Conservation (phyloP, 2,888 invertebrate species). For the Bursaphelenchus okinawaensis region DNA sequence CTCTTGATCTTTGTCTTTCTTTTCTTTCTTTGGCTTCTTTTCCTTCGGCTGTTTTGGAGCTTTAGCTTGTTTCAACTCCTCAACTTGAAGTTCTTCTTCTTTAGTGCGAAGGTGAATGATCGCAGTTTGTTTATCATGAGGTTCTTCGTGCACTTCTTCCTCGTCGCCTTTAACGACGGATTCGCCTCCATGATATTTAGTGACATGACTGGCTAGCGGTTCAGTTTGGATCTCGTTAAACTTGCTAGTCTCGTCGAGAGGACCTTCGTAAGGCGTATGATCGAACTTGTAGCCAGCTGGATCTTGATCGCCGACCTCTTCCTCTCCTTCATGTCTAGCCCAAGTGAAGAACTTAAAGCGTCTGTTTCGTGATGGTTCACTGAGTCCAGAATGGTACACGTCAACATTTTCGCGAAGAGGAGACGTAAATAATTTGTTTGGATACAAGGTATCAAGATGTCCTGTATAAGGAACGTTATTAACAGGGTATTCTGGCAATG, state of each 20-base stretch:
- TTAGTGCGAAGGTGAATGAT: not conserved
- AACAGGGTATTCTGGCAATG: not conserved
- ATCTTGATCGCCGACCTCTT: constrained; percentile 23
- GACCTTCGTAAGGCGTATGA: constrained; percentile 18
- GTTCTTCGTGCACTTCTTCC: constrained; percentile 12
- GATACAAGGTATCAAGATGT: not conserved
- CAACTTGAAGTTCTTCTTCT: not conserved
- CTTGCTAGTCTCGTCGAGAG: constrained; percentile 16
- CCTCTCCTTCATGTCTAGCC: constrained; percentile 27
- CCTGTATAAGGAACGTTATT: not conserved
- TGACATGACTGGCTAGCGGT: constrained; percentile 12
- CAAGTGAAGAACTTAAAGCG: constrained; percentile 15
- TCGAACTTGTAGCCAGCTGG: constrained; percentile 8
- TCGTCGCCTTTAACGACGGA: not conserved
- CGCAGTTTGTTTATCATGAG: constrained; percentile 12
- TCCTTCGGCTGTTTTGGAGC: not conserved
- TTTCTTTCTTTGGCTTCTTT: not conserved
- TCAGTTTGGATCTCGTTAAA: constrained; percentile 2
- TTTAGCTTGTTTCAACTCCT: not conserved
- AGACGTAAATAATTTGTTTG: not conserved
- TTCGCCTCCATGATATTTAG: constrained; percentile 3
- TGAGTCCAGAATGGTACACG: constrained; percentile 29
- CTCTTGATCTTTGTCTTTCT: not conserved
- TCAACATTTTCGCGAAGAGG: not conserved
- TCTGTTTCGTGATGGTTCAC: constrained; percentile 11